Base-by-base conservation (phyloP, 2,888 invertebrate genomes). In the Scaptomyza caliginosa region DNA sequence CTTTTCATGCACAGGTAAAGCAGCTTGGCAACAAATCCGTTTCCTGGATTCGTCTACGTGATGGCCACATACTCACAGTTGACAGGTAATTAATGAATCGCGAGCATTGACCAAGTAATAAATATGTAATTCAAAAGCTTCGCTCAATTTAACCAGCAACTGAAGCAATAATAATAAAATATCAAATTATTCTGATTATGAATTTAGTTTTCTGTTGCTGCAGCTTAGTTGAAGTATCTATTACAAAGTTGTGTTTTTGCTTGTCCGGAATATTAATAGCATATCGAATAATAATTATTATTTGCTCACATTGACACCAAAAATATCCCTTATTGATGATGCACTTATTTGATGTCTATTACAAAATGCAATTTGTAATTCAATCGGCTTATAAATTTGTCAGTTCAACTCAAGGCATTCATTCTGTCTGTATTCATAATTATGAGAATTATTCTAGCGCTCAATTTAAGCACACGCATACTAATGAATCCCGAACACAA, bases 11-110 rank as follows among this genome's bases (percentile, higher is more conserved):
- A 4, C 91, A 94, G 94, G 95, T 96, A 81, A 96, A 95, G 77
- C 96, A 97, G 92, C 94, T 97, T 83, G 97, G 96, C 91, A 97
- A 97, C 93, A 97, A 97, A 93, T 96, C 97, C 71, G 96, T 97
- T 77, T 97, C 97, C 86, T 97, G 97, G 97, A 96, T 97, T 91
- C 94, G 97, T 88, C 94, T 95, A 74, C 94, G 96, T 89, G 97
- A 97, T 93, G 96, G 96, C 81, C 97, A 97, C 93, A 97, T 97
- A 91, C 94, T 97, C 86, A 96, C 97, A 63, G 97, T 97, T 90
- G 97, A 97, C 93, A 93, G 95, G 88, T 95, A 95, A 91, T 88
- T 90, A 89, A 85, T 68, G 73, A 77, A 21, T 11, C 6, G 5
- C 19, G n/a, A 60, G 64, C 74, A 11, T n/a, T 16, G 16, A 11